Evolutionary conservation across 1,140 invertebrate species (phyloP), one percentile per base, ranked within the genome.

Genomic region (Listronotus oregonensis): DNA sequence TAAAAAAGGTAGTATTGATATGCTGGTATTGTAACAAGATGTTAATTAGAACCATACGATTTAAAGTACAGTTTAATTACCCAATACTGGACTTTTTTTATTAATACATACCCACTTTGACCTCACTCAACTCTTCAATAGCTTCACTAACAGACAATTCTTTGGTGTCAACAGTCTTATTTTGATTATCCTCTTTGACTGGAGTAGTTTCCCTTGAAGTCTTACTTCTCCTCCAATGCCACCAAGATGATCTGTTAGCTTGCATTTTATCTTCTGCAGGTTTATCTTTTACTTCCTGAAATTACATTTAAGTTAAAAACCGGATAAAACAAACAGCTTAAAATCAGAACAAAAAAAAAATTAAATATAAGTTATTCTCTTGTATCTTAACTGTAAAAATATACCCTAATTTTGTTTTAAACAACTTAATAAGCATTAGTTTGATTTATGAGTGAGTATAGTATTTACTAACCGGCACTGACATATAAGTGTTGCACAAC

Each of bases 161-260:
- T 71, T 68, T 46, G 70, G 68, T 47, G 2, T 40, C 67, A 18
- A 64, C 51, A 34, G 71, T 71, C 58, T 75, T 75, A 62, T 61
- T 73, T 74, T 72, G 77, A 75, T 10, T 69, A 65, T 32, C 73
- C 68, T 62, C 79, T 73, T 62, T 75, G 49, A 66, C 80, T 68
- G 65, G 78, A 9, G 81, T 70, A 6, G 74, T 73, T 67, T 82
- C 81, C 51, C 81, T 75, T 12, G 85, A 84, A 15, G 68, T 65
- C 32, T 68, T 72, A n/a, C 71, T 68, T 17, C 89, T 78, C 89
- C 90, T 79, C 89, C 90, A 92, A 76, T 83, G 85, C 83, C 89
- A 91, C 89, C 89, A 91, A 6, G 86, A 88, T 73, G 82, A 82
- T 64, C 54, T 72, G 73, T 5, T 67, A 37, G 40, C 77, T 81